phyloP scores from a whole-genome alignment of 2,888 invertebrate genomes.

The Andrena chrysosceles region DNA sequence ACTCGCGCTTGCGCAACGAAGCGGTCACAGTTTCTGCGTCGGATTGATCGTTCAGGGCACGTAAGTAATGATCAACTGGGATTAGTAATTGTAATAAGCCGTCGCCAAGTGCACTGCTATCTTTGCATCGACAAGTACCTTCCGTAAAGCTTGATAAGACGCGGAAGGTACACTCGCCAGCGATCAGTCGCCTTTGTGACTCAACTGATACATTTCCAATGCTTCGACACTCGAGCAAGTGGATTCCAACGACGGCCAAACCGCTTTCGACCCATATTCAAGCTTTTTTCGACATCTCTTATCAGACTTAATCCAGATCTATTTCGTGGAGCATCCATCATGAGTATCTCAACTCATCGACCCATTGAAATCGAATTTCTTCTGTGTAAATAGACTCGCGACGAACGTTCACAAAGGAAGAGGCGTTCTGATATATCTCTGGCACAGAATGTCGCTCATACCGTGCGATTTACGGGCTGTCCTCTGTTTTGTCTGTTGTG shows the following conservation, averaged over 20 bases:
- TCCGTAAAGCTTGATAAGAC: slow-evolving; percentile 54
- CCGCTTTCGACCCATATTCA: no score
- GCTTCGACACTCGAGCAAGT: neutral
- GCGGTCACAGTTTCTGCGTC: slow-evolving; percentile 22
- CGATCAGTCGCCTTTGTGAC: slow-evolving; percentile 12
- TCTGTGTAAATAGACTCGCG: neutral
- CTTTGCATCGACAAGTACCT: slow-evolving; percentile 48
- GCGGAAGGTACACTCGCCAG: slow-evolving; percentile 39
- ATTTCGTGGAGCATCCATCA: no score
- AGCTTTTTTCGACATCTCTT: no score
- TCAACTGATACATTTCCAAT: slow-evolving; percentile 12
- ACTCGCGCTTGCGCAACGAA: slow-evolving; percentile 34
- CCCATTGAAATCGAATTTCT: no score
- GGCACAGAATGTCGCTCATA: neutral
- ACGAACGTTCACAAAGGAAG: slow-evolving; percentile 3
- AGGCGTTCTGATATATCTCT: slow-evolving; percentile 2
- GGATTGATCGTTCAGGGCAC: slow-evolving; percentile 37
- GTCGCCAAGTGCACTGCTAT: slow-evolving; percentile 41
- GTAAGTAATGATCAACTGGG: slow-evolving; percentile 48
- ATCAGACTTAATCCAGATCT: no score
- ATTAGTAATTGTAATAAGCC: slow-evolving; percentile 61
- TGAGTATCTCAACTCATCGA: no score
- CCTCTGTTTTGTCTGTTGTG: slow-evolving; percentile 12
- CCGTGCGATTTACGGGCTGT: neutral
- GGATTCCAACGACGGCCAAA: neutral